phyloP scores from a whole-genome alignment of 2,797 vertebrate genomes.

The Labeo calbasu region DNA sequence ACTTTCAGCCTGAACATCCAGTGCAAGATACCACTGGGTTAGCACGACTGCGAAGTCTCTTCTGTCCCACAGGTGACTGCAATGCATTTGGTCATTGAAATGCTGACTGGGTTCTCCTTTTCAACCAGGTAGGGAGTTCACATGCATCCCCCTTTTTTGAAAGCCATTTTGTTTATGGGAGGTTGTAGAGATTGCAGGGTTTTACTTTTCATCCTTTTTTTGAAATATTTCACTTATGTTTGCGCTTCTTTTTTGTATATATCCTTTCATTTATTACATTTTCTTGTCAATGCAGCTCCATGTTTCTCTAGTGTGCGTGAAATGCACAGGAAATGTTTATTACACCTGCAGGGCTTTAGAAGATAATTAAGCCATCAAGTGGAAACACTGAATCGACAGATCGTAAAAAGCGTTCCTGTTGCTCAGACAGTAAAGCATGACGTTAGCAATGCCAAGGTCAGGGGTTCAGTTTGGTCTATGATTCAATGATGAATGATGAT shows the following conservation, averaged over 20 bases:
- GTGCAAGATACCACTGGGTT: slow-evolving; percentile 12
- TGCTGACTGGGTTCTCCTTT: slow-evolving; percentile 11
- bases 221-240: not conserved
- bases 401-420: not conserved
- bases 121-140: not conserved
- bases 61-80: not conserved
- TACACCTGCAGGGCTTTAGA: slow-evolving; percentile 17
- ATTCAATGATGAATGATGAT: not conserved
- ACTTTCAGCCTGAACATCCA: slow-evolving; percentile 5
- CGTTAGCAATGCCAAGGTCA: not conserved
- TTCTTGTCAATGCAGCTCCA: not conserved
- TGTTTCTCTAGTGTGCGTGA: not conserved
- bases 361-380: not conserved
- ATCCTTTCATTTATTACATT: not conserved
- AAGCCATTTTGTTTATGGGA: slow-evolving; percentile 8
- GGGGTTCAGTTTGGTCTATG: not conserved
- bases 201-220: not conserved
- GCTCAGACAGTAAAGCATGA: not conserved
- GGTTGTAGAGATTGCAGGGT: not conserved
- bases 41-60: not conserved
- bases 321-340: not conserved
- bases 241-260: not conserved
- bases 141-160: slow-evolving; percentile 2
- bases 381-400: not conserved
- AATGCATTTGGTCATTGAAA: slow-evolving; percentile 31